Evolutionary conservation across 2,888 invertebrate species (phyloP).

Genomic region (Leptinotarsa tumamoca): DNA sequence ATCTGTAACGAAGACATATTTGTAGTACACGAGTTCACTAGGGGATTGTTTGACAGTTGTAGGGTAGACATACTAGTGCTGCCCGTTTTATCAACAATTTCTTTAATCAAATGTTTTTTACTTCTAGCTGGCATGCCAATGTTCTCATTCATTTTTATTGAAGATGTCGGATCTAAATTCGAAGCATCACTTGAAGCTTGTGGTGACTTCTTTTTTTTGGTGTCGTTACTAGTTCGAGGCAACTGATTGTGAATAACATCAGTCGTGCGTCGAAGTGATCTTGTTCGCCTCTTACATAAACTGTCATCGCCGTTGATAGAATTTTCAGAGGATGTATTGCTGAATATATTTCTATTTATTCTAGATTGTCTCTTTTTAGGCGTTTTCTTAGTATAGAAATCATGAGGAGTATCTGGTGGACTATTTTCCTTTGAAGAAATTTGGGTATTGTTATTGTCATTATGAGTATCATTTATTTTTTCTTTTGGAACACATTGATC

Average conservation of each 20-base stretch:
- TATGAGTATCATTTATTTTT: constrained; percentile 2
- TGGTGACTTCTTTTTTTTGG: background rate
- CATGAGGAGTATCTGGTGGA: constrained; percentile 22
- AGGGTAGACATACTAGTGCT: constrained; percentile 5
- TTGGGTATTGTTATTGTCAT: background rate
- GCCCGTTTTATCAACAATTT: background rate
- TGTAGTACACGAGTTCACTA: background rate
- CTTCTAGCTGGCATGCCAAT: background rate
- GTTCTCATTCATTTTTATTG: background rate
- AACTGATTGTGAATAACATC: background rate
- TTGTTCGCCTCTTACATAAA: constrained; percentile 1
- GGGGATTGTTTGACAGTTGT: constrained; percentile 31
- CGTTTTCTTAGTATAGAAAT: constrained; percentile 33
- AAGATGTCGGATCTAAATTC: background rate
- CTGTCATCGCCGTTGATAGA: background rate
- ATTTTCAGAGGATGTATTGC: background rate
- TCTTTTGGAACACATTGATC: background rate
- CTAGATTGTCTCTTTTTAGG: constrained; percentile 29
- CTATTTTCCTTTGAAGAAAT: constrained; percentile 24
- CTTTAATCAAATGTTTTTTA: background rate
- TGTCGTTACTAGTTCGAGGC: background rate
- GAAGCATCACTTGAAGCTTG: background rate
- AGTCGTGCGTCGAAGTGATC: background rate
- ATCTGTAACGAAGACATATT: constrained; percentile 35
- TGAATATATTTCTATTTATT: background rate